A percentile compares a stretch with the other conserved stretches of the same genome.
These are phyloP conservation scores for Benthosema pterotum DNA, from an alignment of 2,797 vertebrate genomes.

Conservation along the genomic window DNA sequence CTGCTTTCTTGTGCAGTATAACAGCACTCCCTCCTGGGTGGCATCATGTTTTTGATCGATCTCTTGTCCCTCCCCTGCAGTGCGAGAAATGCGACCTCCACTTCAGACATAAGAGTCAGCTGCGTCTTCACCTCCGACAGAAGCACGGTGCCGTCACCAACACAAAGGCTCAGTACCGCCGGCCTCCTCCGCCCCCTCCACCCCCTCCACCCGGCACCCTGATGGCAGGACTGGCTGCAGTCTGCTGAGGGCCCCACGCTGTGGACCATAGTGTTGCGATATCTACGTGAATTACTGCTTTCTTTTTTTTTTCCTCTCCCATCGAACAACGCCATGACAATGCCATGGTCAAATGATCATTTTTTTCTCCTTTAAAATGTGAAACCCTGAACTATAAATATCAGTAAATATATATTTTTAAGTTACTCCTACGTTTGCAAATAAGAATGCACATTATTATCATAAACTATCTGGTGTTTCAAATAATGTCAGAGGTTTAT, in stretches of 20 bases:
- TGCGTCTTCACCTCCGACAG: slow-evolving; percentile 94
- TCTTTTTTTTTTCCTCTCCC: slow-evolving; percentile 4
- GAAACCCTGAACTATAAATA: slow-evolving; percentile 32
- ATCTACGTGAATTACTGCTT: background rate
- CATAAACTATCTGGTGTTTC: slow-evolving; percentile 55
- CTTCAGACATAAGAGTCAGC: slow-evolving; percentile 98
- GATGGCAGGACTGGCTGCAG: slow-evolving; percentile 76
- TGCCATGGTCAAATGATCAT: slow-evolving; percentile 15
- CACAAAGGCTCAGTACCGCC: slow-evolving; percentile 91
- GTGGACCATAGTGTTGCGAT: slow-evolving; percentile 1
- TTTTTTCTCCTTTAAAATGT: slow-evolving; percentile 43
- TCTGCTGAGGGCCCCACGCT: slow-evolving; percentile 77
- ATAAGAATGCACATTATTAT: slow-evolving; percentile 41
- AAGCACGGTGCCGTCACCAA: slow-evolving; percentile 97
- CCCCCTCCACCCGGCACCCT: slow-evolving; percentile 70
- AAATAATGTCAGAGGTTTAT: slow-evolving; percentile 47
- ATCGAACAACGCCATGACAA: slow-evolving; percentile 18
- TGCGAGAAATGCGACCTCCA: slow-evolving; percentile 97
- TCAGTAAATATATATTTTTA: slow-evolving; percentile 25
- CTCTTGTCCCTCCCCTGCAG: slow-evolving; percentile 69
- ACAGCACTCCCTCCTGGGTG: too few species aligned
- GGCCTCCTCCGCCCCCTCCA: too few species aligned
- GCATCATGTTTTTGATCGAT: background rate
- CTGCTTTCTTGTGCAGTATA: too few species aligned
- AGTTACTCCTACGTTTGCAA: slow-evolving; percentile 54